Evolutionary conservation across 2,113 vertebrate species (phyloP).

Genomic region (Ptyas mucosa): DNA sequence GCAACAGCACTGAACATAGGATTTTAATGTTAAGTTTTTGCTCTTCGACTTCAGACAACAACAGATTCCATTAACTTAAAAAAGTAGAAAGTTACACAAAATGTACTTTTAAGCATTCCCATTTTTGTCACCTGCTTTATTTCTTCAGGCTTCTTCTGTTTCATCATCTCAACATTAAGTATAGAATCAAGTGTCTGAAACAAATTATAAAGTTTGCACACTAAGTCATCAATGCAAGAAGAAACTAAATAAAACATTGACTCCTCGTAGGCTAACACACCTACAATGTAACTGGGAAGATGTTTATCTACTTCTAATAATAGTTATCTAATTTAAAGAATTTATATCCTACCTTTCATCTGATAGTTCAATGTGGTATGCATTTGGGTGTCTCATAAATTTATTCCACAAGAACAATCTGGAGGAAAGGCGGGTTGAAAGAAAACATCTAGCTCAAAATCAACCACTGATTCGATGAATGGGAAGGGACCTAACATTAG

Average conservation of each 20-base stretch:
- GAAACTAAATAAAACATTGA: conserved; percentile 4
- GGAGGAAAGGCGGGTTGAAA: background rate
- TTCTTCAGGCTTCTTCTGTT: conserved; percentile 83
- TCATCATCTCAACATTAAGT: conserved; percentile 87
- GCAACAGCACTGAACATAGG: background rate
- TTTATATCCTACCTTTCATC: background rate
- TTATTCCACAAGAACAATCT: background rate
- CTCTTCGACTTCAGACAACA: background rate
- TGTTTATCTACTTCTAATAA: background rate
- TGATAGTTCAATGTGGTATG: background rate
- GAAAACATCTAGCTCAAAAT: background rate
- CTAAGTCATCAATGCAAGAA: background rate
- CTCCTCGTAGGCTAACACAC: background rate
- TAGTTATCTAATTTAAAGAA: background rate
- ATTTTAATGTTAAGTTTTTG: background rate
- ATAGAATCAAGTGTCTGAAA: conserved; percentile 82
- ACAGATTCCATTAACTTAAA: background rate
- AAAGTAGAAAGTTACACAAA: background rate
- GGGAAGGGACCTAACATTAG: background rate
- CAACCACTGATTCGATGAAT: background rate
- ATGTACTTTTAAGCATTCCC: background rate
- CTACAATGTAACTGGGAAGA: background rate
- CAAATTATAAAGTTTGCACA: background rate
- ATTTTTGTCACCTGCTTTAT: conserved; percentile 80
- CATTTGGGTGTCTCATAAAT: background rate